Conservation (phyloP, 2,797 vertebrate species). For the Psittacula echo region DNA sequence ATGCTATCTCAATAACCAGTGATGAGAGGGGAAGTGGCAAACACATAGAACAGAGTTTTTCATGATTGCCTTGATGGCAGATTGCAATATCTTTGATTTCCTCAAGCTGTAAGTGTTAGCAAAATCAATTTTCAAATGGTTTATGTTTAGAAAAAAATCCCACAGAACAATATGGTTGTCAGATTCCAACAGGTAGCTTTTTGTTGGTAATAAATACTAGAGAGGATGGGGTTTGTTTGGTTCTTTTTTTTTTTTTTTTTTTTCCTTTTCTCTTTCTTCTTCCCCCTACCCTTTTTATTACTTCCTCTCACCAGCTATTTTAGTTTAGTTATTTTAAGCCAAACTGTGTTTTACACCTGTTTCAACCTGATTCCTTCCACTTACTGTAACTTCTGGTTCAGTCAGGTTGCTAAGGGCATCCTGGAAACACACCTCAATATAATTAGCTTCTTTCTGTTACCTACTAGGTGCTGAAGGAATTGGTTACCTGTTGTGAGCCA, state of each 20-base stretch:
- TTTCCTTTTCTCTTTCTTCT: neutral
- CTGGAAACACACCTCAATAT: neutral
- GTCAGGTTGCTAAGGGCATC: neutral
- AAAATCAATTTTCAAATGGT: constrained; percentile 25
- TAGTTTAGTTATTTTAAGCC: neutral
- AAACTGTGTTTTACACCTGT: neutral
- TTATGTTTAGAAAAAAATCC: neutral
- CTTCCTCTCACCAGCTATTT: neutral
- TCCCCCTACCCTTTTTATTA: accelerated
- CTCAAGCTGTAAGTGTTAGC: neutral
- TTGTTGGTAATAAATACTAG: neutral
- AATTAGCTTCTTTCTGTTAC: neutral
- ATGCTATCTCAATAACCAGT: neutral
- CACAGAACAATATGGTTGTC: neutral
- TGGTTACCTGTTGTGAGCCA: neutral
- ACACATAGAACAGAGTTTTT: neutral
- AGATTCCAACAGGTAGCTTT: neutral
- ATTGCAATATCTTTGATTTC: constrained; percentile 7
- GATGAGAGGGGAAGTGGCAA: neutral
- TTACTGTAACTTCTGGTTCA: neutral
- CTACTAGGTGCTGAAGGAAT: neutral
- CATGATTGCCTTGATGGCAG: neutral
- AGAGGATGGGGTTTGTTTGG: neutral
- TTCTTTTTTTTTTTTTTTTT: neutral
- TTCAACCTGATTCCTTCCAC: neutral